These are phyloP conservation scores for Andrena flavipes DNA, from an alignment of 2,888 invertebrate genomes.

Conservation along the genomic window DNA sequence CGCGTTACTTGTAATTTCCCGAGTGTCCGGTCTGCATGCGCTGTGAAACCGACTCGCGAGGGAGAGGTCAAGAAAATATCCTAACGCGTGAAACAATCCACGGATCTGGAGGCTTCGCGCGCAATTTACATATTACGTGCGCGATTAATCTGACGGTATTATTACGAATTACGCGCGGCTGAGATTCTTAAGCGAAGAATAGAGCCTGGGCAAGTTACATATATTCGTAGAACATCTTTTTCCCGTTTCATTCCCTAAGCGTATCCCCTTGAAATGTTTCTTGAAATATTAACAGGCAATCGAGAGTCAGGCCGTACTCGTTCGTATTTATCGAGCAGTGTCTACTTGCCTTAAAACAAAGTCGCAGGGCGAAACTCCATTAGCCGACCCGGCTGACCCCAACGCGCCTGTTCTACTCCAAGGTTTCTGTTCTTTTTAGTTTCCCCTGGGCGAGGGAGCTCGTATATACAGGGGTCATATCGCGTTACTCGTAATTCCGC, in stretches of 20 bases:
- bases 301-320: not conserved
- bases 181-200: not conserved
- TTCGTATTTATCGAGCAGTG: not conserved
- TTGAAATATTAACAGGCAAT: no score
- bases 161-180: not conserved
- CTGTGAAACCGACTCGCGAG: slow-evolving; percentile 12
- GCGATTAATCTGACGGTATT: slow-evolving; percentile 29
- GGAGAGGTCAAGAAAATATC: slow-evolving; percentile 45
- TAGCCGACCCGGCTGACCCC: slow-evolving; percentile 42
- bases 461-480: slow-evolving; percentile 55
- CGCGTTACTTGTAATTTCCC: slow-evolving; percentile 66
- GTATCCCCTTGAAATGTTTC: no score
- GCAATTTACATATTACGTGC: slow-evolving; percentile 33
- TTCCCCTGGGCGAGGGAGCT: slow-evolving; percentile 8
- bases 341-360: slow-evolving; percentile 24
- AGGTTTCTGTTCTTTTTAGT: slow-evolving; percentile 12
- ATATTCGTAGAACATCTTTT: no score
- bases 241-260: no score
- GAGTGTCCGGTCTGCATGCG: slow-evolving; percentile 46
- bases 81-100: not conserved
- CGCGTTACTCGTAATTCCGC: slow-evolving; percentile 68
- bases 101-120: slow-evolving; percentile 26
- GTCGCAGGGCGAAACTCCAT: slow-evolving; percentile 24
- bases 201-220: no score
- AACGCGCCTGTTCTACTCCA: slow-evolving; percentile 31